Base-by-base conservation (phyloP, 2,888 invertebrate species). In the Eristalis arbustorum region DNA sequence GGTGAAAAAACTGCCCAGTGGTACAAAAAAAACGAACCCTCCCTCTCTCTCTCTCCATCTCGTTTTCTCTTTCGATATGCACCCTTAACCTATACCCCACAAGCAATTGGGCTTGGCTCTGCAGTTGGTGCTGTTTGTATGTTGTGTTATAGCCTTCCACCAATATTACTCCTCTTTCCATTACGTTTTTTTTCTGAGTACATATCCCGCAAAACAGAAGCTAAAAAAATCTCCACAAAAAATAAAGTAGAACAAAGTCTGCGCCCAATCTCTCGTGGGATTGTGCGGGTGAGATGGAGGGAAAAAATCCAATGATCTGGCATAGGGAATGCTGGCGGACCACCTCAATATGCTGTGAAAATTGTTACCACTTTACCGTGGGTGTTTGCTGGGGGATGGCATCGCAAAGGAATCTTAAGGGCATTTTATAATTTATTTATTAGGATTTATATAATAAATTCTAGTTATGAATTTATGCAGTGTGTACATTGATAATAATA, bases 241-340 rank as follows among this genome's bases (percentile, higher is more conserved):
- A 83, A 79, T 67, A 83, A 87, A 87, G 87, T 87, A 87, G 83
- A 83, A 79, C 87, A 83, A 87, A 87, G 87, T 83, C 87, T 87
- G 78, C 83, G 62, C 71, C 83, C 87, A 78, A 75, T 71, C 78
- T 78, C 67, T 71, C 61, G 57, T 66, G 42, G 69, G 66, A 37
- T 61, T 56, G 74, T 83, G 25, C n/a, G 59, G 25, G 75, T 40
- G 78, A 28, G 56, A 31, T 37, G 28, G 63, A 76, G 69, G 77
- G 3, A 71, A 71, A 49, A 67, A 72, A 62, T n/a, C 14, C 66
- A 18, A 28, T 25, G 42, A 62, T 76, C 73, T 73, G 67, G 66
- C 63, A 49, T 6, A 49, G 49, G 49, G 18, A 49, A 49, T 42
- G 71, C 66, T 66, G 61, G 40, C 34, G 81, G 13, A 72, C 61